Conservation (phyloP, 53 echinoderm and acorn worm genomes). For the Arbacia lixula region DNA sequence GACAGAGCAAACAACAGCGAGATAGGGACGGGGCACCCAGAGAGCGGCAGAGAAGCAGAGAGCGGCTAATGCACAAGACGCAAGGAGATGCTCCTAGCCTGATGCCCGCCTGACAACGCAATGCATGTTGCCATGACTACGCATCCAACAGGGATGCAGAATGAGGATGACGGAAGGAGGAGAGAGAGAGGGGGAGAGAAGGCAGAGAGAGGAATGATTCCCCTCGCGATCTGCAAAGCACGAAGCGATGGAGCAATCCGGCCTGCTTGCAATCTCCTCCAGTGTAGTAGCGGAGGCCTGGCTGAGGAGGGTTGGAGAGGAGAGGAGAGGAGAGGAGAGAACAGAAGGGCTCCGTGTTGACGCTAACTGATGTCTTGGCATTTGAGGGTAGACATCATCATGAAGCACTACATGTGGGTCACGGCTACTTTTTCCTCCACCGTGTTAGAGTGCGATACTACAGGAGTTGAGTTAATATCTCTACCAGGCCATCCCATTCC, state of each 20-base stretch:
- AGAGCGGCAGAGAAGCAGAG: conserved; percentile 15
- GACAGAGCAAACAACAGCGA: neutral
- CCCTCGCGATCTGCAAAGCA: conserved; percentile 8
- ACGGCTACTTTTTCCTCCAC: neutral
- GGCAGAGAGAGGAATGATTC: conserved; percentile 31
- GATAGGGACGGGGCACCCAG: too few relatives aligned
- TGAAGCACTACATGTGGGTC: conserved; percentile 46
- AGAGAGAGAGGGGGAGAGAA: neutral
- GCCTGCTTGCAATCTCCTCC: conserved; percentile 6
- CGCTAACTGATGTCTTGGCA: conserved; percentile 49
- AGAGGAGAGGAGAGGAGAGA: conserved; percentile 26
- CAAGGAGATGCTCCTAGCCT: conserved; percentile 18
- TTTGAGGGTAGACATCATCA: conserved; percentile 12
- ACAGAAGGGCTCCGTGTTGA: conserved; percentile 32
- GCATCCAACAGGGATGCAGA: conserved; percentile 47
- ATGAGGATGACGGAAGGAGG: conserved; percentile 16
- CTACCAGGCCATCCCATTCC: too few relatives aligned
- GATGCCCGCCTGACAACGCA: conserved; percentile 52
- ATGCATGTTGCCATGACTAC: conserved; percentile 44
- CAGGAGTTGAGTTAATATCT: too few relatives aligned
- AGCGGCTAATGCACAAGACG: conserved; percentile 8
- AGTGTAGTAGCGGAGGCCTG: neutral
- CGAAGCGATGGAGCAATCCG: conserved; percentile 19
- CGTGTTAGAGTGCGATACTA: too few relatives aligned
- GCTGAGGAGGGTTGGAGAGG: conserved; percentile 15